Evolutionary conservation across 2,113 vertebrate genomes (phyloP), one percentile per base, ranked within the genome.

Genomic region (Psilopsiagon aurifrons): DNA sequence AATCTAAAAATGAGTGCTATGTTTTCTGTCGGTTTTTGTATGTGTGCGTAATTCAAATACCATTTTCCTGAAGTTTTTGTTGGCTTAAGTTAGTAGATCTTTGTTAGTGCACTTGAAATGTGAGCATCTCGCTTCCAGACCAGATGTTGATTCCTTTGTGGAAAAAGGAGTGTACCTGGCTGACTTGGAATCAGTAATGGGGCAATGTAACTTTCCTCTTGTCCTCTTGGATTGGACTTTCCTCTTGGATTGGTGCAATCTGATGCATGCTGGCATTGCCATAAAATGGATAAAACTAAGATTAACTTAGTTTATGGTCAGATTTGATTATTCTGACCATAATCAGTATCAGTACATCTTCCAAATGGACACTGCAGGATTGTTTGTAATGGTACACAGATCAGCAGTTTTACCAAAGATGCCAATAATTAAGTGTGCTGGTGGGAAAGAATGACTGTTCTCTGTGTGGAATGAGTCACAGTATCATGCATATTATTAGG

Each of bases 51-150:
- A 90, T 83, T 62, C 63, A 91, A 57, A 90, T 89, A 49, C 47
- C 33, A 7, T 91, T 96, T 94, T 86, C 44, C 80, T 96, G 83
- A 79, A 84, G 62, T 94, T 80, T 84, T 37, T 59, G n/a, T 79
- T 93, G 88, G 80, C 88, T 94, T 76, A 39, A 1, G 0, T 63
- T 76, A 84, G 80, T 75, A 52, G 69, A 43, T 86, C 69, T 89
- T 95, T 94, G 46, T 93, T 93, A 86, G 68, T 20, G 20, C 83
- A 63, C 54, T 80, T 90, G 90, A 94, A 88, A 93, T 51, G 68
- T 63, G 85, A 96, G 44, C 82, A 79, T 84, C 88, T 93, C 41
- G 3, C 31, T 94, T 86, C 90, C 83, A 92, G 80, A 81, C 11
- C 76, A 86, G 90, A 46, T 92, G 80, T 54, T 57, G 51, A 68